Evolutionary conservation across 2,888 invertebrate genomes (phyloP).

Genomic region (Thecophora atra): DNA sequence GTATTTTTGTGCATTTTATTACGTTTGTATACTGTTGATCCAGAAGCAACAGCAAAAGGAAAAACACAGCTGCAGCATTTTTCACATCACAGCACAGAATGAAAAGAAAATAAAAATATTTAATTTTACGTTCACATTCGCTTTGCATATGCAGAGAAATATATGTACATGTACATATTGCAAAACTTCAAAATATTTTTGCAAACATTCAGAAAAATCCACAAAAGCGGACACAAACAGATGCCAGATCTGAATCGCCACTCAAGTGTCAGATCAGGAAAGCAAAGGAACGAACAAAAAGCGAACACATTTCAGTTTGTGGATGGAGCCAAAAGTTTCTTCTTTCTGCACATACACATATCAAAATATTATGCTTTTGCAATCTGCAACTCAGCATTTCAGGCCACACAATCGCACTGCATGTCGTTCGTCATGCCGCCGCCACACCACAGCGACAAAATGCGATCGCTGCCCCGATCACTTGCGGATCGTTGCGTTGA

Average conservation of each 20-base stretch:
- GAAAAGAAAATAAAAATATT: constrained; percentile 12
- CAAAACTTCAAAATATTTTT: constrained; percentile 21
- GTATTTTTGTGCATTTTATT: no score
- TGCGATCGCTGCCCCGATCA: constrained; percentile 27
- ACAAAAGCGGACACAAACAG: constrained; percentile 16
- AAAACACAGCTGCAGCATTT: constrained; percentile 15
- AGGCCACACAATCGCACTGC: no score
- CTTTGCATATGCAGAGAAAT: background rate
- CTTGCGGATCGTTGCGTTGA: constrained; percentile 33
- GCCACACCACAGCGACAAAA: constrained; percentile 22
- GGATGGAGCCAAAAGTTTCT: background rate
- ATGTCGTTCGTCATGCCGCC: constrained; percentile 13
- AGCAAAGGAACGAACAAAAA: background rate
- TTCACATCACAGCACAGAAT: background rate
- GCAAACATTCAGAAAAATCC: constrained; percentile 18
- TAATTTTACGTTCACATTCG: constrained; percentile 9
- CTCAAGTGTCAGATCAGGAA: constrained; percentile 24
- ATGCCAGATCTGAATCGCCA: background rate
- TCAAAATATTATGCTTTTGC: constrained; percentile 37
- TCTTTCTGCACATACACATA: constrained; percentile 12
- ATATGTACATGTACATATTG: constrained; percentile 4
- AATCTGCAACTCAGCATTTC: constrained; percentile 32
- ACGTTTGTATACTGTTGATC: no score
- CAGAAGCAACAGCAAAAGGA: no score
- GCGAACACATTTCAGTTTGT: background rate